phyloP scores from a whole-genome alignment of 2,797 vertebrate genomes.

The Discoglossus pictus region DNA sequence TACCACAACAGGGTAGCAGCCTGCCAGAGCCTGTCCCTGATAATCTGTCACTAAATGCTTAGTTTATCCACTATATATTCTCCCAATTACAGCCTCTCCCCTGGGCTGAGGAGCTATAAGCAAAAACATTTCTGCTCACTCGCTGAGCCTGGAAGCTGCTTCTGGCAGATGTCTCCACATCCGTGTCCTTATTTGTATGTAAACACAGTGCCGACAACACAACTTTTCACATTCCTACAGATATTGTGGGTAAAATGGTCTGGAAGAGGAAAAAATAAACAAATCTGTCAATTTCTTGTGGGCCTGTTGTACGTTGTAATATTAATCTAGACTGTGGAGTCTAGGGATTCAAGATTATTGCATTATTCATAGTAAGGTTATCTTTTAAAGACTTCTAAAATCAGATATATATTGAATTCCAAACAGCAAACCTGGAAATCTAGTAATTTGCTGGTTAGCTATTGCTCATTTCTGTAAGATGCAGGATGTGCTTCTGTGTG shows the following conservation, averaged over 20 bases:
- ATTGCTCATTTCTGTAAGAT: no score
- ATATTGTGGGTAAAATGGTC: slow-evolving; percentile 21
- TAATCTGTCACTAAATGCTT: slow-evolving; percentile 6
- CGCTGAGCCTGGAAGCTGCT: slow-evolving; percentile 19
- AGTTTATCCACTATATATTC: slow-evolving; percentile 14
- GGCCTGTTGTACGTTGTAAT: no score
- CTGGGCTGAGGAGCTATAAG: slow-evolving; percentile 15
- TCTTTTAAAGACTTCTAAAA: no score
- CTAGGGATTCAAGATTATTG: no score
- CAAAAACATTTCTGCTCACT: slow-evolving; percentile 11
- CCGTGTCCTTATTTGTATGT: slow-evolving; percentile 7
- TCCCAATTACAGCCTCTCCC: slow-evolving; percentile 14
- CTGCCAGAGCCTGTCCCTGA: neutral
- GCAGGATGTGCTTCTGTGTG: no score
- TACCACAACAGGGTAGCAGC: slow-evolving; percentile 2
- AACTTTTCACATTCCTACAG: slow-evolving; percentile 3
- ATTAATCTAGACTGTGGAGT: neutral
- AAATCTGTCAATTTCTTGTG: slow-evolving; percentile 29
- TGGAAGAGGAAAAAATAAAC: slow-evolving; percentile 20
- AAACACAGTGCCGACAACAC: slow-evolving; percentile 8
- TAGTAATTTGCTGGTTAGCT: no score
- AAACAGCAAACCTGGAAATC: no score
- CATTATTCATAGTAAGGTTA: no score
- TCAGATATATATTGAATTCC: no score
- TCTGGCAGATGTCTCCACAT: slow-evolving; percentile 40